phyloP scores from a whole-genome alignment of 2,888 invertebrate genomes.

The Blera fallax region DNA sequence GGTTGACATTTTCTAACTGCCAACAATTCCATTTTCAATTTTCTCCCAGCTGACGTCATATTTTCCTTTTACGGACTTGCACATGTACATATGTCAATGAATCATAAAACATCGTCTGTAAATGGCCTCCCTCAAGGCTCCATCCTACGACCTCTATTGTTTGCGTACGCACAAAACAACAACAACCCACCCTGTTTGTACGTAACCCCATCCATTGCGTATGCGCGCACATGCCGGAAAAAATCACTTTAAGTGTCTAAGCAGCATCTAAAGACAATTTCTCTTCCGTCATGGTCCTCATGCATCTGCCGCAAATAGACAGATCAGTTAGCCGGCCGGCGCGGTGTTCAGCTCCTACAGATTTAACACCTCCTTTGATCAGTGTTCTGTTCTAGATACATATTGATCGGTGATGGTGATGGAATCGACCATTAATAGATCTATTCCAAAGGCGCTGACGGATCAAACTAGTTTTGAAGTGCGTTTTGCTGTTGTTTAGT shows the following conservation, averaged over 20 bases:
- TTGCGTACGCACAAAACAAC: background rate
- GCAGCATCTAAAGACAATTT: constrained; percentile 25
- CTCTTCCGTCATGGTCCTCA: constrained; percentile 58
- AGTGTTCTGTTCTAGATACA: constrained; percentile 59
- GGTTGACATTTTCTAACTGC: too few species aligned
- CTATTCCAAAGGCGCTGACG: constrained; percentile 2
- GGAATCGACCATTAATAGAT: constrained; percentile 64
- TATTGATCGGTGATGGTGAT: constrained; percentile 52
- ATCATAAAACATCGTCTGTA: background rate
- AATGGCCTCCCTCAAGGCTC: constrained; percentile 17
- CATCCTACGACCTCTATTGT: constrained; percentile 9
- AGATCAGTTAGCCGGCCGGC: constrained; percentile 46
- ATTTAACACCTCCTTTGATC: constrained; percentile 37
- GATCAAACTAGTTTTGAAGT: constrained; percentile 53
- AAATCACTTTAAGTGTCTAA: constrained; percentile 46
- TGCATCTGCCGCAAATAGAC: constrained; percentile 25
- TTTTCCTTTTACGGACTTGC: too few species aligned
- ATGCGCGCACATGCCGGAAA: constrained; percentile 52
- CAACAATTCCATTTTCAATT: too few species aligned
- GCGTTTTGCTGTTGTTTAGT: constrained; percentile 55
- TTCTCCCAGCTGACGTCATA: too few species aligned
- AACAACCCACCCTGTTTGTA: background rate
- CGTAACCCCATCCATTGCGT: constrained; percentile 38
- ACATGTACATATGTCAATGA: too few species aligned
- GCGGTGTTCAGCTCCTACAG: constrained; percentile 40